A percentile compares a stretch with the other conserved stretches of the same genome.
These are phyloP conservation scores for Aelia acuminata DNA, from an alignment of 2,888 invertebrate genomes.

Conservation along the genomic window DNA sequence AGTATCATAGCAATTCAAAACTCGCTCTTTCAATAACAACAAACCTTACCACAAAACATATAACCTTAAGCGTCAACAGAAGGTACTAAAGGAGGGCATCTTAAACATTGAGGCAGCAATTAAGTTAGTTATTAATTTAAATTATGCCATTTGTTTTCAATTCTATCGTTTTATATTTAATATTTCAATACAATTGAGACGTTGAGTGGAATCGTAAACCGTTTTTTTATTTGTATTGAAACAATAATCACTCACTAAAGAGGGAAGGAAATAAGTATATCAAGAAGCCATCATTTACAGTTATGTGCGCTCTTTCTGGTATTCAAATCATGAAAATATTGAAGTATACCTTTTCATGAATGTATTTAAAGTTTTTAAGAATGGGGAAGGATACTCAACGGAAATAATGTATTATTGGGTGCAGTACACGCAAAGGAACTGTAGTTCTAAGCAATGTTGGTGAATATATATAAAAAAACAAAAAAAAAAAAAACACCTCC, in stretches of 20 bases:
- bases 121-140: not conserved
- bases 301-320: not conserved
- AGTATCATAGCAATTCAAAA: not conserved
- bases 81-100: not conserved
- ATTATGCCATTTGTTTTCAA: not conserved
- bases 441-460: no score
- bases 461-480: no score
- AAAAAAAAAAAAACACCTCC: no score
- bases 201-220: not conserved
- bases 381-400: no score
- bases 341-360: no score
- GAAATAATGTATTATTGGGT: no score
- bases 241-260: not conserved
- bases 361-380: no score
- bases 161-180: not conserved
- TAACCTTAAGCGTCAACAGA: constrained; percentile 37
- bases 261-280: no score
- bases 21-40: constrained; percentile 33
- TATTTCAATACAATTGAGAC: not conserved
- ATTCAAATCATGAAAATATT: not conserved
- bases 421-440: no score
- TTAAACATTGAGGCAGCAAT: not conserved
- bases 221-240: not conserved
- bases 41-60: constrained; percentile 32
- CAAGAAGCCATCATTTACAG: not conserved